Percentiles rank a stretch among this genome's conserved stretches.
phyloP scores from a whole-genome alignment of 2,797 vertebrate genomes.

The Taeniopygia guttata region DNA sequence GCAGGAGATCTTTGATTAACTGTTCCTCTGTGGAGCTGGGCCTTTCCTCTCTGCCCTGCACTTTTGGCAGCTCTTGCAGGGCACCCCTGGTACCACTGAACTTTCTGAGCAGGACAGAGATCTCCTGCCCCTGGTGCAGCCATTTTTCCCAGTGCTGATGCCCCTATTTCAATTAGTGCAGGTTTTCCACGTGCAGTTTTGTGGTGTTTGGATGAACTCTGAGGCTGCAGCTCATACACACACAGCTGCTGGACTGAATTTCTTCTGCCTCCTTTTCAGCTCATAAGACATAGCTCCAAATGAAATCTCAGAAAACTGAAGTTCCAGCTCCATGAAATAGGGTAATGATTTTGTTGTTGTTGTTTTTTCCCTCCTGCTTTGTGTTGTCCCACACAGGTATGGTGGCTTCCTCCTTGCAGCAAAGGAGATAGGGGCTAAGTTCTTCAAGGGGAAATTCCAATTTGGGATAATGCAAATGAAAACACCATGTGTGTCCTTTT shows the following conservation, averaged over 20 bases:
- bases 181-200: background rate
- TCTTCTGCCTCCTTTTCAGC: background rate
- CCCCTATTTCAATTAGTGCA: background rate
- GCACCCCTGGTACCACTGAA: background rate
- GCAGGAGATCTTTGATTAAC: background rate
- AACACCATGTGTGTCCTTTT: slow-evolving; percentile 51
- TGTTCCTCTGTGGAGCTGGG: background rate
- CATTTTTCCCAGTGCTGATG: background rate
- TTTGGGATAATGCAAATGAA: slow-evolving; percentile 37
- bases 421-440: background rate
- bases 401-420: background rate
- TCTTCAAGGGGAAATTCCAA: slow-evolving; percentile 43
- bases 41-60: background rate
- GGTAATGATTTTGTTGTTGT: background rate
- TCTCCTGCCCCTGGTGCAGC: background rate
- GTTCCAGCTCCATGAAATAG: background rate
- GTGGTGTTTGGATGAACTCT: background rate
- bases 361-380: background rate
- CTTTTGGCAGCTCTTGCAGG: background rate
- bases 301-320: background rate
- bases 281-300: background rate
- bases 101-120: background rate
- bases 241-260: background rate
- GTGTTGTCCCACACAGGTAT: background rate
- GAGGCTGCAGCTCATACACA: background rate